Conservation (phyloP, 2,888 invertebrate species). For the Microplitis manilae region DNA sequence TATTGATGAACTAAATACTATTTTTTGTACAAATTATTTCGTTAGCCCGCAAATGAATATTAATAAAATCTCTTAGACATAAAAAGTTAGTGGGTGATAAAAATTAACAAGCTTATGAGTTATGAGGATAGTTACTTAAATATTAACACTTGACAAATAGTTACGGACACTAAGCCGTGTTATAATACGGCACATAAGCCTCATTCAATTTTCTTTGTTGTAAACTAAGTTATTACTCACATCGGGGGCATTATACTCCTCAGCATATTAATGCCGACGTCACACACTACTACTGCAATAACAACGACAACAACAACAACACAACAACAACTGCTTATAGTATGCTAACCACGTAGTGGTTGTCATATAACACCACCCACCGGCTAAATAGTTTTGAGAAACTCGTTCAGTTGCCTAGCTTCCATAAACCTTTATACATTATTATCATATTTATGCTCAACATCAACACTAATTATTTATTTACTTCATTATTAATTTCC, state of each 20-base stretch:
- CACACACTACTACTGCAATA: neutral
- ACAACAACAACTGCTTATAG: neutral
- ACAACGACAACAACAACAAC: neutral
- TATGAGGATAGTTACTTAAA: too few species aligned
- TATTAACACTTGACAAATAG: slow-evolving; percentile 7
- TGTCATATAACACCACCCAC: slow-evolving; percentile 38
- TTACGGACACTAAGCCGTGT: slow-evolving; percentile 1
- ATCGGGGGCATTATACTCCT: slow-evolving; percentile 53
- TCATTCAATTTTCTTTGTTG: slow-evolving; percentile 67
- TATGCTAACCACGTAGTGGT: slow-evolving; percentile 54
- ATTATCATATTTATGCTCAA: too few species aligned
- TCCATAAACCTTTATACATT: too few species aligned
- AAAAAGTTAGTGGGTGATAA: slow-evolving; percentile 42
- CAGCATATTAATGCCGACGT: slow-evolving; percentile 57
- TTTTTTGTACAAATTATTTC: too few species aligned
- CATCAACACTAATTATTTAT: too few species aligned
- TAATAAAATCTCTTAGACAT: slow-evolving; percentile 12
- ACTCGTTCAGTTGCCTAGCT: slow-evolving; percentile 5
- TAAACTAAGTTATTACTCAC: slow-evolving; percentile 52
- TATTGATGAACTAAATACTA: too few species aligned
- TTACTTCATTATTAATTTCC: too few species aligned
- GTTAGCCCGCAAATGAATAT: too few species aligned
- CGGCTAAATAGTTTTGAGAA: slow-evolving; percentile 32
- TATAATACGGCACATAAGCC: slow-evolving; percentile 38
- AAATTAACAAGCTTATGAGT: slow-evolving; percentile 11